Evolutionary conservation across 2,113 vertebrate species (phyloP), one percentile per base, ranked within the genome.

Genomic region (Podarcis raffonei): DNA sequence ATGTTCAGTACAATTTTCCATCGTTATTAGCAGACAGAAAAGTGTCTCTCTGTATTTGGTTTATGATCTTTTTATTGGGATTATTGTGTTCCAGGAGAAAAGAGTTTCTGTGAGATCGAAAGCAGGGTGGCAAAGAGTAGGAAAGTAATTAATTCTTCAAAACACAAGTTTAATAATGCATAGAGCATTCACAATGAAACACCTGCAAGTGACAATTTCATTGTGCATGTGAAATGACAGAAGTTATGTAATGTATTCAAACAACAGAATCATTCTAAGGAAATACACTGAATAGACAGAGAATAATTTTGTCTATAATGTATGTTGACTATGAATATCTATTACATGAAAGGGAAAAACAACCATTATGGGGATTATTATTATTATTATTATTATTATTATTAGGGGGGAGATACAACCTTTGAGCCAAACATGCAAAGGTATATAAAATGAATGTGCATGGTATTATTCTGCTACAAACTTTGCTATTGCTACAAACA

Each of bases 91-190:
- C 62, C 91, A 79, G 89, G 90, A 87, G 68, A 86, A 89, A 92
- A 90, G 53, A 69, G 90, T 91, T 88, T 89, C 71, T 85, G 76
- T 86, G 90, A 87, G 88, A 90, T 91, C 95, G 93, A 86, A 93
- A 88, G 74, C 86, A 93, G 93, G 65, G 92, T 68, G 20, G 25
- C 92, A 92, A 94, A 91, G 72, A 92, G 92, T 1, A 94, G 78
- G 78, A 90, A 93, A 84, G 88, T 87, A 94, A 91, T 95, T 94
- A 87, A 95, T 94, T 96, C 94, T 91, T 86, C 74, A 76, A 90
- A 66, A 35, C 16, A 74, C n/a, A 5, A 65, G 77, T 83, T 93
- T 91, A 94, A 85, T 66, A 37, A 66, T 74, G 1, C 86, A 84
- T 71, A 71, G 72, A 91, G 78, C 22, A 78, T 85, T 87, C 90